Evolutionary conservation across 2,113 vertebrate species (phyloP).

Genomic region (Neotoma lepida): DNA sequence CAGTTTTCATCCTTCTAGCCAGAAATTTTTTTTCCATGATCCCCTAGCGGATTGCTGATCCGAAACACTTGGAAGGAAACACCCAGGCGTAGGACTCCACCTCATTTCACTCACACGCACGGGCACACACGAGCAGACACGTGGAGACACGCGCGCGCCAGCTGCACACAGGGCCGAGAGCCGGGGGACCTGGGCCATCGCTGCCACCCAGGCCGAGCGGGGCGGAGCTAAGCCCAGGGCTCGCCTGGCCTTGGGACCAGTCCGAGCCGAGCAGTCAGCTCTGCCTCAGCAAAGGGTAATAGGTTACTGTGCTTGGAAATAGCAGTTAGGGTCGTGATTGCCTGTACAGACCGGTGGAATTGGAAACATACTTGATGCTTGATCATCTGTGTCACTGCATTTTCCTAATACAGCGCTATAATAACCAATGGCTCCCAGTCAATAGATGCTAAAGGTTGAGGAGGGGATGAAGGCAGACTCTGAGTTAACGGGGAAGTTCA

Average conservation of each 20-base stretch:
- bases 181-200: slow-evolving; percentile 81
- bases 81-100: slow-evolving; percentile 81
- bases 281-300: background rate
- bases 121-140: slow-evolving; percentile 46
- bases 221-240: slow-evolving; percentile 82
- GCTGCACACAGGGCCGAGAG: slow-evolving; percentile 74
- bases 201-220: slow-evolving; percentile 83
- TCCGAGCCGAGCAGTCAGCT: background rate
- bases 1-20: slow-evolving; percentile 80
- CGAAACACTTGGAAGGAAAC: slow-evolving; percentile 85
- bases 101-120: slow-evolving; percentile 76
- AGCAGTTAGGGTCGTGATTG: background rate
- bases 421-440: slow-evolving; percentile 29
- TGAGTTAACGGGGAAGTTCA: background rate
- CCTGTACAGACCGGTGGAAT: background rate
- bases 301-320: background rate
- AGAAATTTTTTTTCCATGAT: slow-evolving; percentile 77
- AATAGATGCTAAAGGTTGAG: slow-evolving; percentile 7
- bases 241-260: slow-evolving; percentile 44
- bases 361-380: background rate
- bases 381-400: background rate
- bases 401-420: background rate
- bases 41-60: slow-evolving; percentile 83
- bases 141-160: background rate
- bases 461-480: background rate